These are phyloP conservation scores for Entomobrya multifasciata DNA, from an alignment of 2,888 invertebrate species.

Conservation along the genomic window DNA sequence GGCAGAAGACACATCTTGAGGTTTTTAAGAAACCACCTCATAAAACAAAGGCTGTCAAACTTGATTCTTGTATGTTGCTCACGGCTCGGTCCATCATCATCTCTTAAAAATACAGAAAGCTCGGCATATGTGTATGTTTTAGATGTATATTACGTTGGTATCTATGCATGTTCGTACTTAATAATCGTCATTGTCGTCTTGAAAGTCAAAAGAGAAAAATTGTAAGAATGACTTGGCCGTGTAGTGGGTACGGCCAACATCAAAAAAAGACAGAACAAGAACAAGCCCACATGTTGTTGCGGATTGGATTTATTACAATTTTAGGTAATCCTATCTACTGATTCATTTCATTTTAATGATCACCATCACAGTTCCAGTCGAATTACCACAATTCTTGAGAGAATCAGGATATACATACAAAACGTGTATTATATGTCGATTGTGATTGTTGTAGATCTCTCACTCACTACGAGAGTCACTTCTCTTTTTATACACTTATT, in stretches of 20 bases:
- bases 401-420: neutral
- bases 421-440: neutral
- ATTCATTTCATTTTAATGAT: constrained; percentile 74
- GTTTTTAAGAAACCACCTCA: constrained; percentile 68
- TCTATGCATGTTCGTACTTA: constrained; percentile 63
- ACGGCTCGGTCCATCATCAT: constrained; percentile 47
- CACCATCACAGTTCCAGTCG: constrained; percentile 65
- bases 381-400: constrained; percentile 64
- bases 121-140: too few species aligned
- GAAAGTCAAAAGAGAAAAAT: constrained; percentile 53
- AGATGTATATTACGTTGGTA: too few species aligned
- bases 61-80: constrained; percentile 68
- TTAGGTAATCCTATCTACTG: constrained; percentile 69
- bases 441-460: constrained; percentile 50
- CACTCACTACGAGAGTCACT: neutral
- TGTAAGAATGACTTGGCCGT: neutral
- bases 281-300: constrained; percentile 46
- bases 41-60: constrained; percentile 76
- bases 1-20: constrained; percentile 65
- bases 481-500: neutral
- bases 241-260: constrained; percentile 37
- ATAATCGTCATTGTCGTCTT: constrained; percentile 56
- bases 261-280: constrained; percentile 16
- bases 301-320: constrained; percentile 51
- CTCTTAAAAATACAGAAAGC: too few species aligned